Percentiles rank a stretch among this genome's conserved stretches.
Evolutionary conservation across 2,113 vertebrate genomes (phyloP).

Genomic region (Oncorhynchus keta): DNA sequence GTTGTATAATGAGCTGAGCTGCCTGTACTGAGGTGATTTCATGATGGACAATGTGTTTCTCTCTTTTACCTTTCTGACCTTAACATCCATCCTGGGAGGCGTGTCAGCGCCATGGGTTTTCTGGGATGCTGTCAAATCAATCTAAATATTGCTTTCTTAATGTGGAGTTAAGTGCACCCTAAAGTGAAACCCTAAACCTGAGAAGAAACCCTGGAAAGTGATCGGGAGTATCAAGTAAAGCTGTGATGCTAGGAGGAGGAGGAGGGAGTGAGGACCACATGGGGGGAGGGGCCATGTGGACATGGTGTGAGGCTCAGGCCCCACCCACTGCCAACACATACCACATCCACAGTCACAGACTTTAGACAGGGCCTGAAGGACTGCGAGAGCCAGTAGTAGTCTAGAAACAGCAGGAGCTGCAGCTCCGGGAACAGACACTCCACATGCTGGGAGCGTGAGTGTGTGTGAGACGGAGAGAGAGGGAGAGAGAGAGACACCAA

Average conservation of each 20-base stretch:
- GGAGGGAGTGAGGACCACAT: conserved; percentile 25
- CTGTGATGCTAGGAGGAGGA: conserved; percentile 9
- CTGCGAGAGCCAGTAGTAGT: conserved; percentile 86
- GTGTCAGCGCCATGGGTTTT: neutral
- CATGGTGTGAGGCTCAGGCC: conserved; percentile 20
- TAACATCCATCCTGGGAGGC: neutral
- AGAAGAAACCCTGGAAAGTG: neutral
- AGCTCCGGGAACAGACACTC: conserved; percentile 74
- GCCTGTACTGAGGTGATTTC: neutral
- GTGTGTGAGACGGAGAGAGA: conserved; percentile 42
- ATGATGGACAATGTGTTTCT: neutral
- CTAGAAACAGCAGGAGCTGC: conserved; percentile 86
- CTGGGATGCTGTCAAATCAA: neutral
- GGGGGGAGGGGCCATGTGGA: conserved; percentile 37
- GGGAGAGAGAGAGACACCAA: conserved; percentile 43
- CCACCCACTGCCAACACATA: conserved; percentile 74
- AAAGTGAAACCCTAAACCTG: neutral
- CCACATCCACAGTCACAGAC: conserved; percentile 84
- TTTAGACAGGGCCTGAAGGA: conserved; percentile 84
- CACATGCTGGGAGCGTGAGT: conserved; percentile 76
- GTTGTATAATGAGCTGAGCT: neutral
- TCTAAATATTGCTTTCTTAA: conserved; percentile 1
- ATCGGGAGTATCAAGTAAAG: conserved; percentile 15
- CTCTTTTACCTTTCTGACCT: neutral
- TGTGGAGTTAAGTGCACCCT: neutral